Evolutionary conservation across 2,888 invertebrate species (phyloP).

Genomic region (Boloria euphrosyne): DNA sequence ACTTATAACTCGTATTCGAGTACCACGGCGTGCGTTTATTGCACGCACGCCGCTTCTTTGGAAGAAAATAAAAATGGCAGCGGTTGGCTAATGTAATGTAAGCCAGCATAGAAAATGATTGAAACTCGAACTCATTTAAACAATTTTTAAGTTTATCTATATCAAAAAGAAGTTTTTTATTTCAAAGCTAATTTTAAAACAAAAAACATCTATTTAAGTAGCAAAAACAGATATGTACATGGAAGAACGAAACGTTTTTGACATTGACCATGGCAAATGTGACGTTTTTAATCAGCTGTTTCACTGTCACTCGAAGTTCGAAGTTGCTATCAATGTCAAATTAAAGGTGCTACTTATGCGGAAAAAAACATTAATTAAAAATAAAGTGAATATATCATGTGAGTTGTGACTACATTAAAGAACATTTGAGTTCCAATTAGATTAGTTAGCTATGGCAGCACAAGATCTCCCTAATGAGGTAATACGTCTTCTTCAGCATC

Average conservation of each 20-base stretch:
- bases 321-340: constrained; percentile 35
- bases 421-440: constrained; percentile 2
- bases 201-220: no score
- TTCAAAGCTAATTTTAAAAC: no score
- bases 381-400: constrained; percentile 27
- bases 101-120: no score
- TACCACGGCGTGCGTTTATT: no score
- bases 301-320: constrained; percentile 18
- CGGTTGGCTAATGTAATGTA: no score
- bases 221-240: neutral
- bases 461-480: constrained; percentile 75
- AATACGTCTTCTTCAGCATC: constrained; percentile 38
- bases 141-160: no score
- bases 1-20: no score
- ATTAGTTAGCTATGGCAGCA: constrained; percentile 38
- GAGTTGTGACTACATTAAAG: constrained; percentile 15
- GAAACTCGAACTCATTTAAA: no score
- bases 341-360: constrained; percentile 12
- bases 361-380: constrained; percentile 1
- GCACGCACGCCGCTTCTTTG: no score
- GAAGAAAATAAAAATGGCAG: no score
- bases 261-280: constrained; percentile 9
- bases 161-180: no score
- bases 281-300: constrained; percentile 35
- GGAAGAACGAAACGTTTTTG: constrained; percentile 9